phyloP scores from a whole-genome alignment of 2,888 invertebrate genomes.

The Tuberolachnus salignus region DNA sequence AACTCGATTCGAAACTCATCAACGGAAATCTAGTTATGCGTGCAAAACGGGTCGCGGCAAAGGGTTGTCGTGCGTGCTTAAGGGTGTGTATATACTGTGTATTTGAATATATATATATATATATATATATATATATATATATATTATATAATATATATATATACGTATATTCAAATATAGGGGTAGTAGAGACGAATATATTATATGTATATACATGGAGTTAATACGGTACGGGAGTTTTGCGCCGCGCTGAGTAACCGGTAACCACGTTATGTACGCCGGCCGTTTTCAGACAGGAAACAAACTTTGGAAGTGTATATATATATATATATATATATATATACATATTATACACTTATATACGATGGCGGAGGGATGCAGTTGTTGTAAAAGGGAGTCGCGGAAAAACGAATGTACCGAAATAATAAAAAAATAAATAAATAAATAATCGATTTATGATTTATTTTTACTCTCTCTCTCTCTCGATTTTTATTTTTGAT shows the following conservation, averaged over 20 bases:
- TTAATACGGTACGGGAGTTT: conserved; percentile 1
- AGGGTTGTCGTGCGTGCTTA: conserved; percentile 55
- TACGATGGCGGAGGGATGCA: conserved; percentile 1
- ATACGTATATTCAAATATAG: not conserved
- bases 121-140: not conserved
- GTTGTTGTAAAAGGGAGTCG: not conserved
- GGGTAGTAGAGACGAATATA: conserved; percentile 13
- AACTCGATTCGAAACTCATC: conserved; percentile 59
- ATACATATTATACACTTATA: too few relatives aligned
- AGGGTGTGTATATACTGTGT: conserved; percentile 17
- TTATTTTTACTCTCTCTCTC: too few relatives aligned
- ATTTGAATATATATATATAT: not conserved
- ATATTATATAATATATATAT: too few relatives aligned
- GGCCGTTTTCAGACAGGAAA: conserved; percentile 40
- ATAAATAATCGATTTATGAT: conserved; percentile 2
- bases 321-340: not conserved
- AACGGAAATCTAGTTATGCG: conserved; percentile 58
- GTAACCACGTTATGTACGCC: conserved; percentile 46
- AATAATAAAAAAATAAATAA: not conserved
- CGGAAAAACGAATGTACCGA: conserved; percentile 15
- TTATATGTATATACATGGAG: not conserved
- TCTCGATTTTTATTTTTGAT: conserved; percentile 2
- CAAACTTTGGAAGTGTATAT: conserved; percentile 31
- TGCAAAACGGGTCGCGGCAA: conserved; percentile 49
- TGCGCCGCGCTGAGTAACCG: conserved; percentile 43